Base-by-base conservation (phyloP, 2,113 vertebrate species). In the Stomatorhinus ivindoensis region DNA sequence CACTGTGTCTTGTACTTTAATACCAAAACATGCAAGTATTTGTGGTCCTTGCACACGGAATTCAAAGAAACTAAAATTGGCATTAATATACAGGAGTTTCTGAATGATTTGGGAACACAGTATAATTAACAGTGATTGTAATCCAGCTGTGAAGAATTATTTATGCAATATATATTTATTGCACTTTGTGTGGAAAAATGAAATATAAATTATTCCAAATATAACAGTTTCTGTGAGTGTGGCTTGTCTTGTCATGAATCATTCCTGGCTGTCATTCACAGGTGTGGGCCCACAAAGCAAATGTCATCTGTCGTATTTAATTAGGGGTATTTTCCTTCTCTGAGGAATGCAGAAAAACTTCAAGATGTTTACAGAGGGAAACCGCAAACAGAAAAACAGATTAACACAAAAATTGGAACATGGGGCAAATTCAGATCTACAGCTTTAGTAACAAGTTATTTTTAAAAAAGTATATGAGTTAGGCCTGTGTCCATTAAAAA, bases 131-230 rank as follows among this genome's bases (percentile, higher is more conserved):
- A 90, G 89, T 82, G 24, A 83, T 53, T 91, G 82, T 92, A 91
- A 90, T 88, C 88, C 89, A 90, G 89, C 31, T 90, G 87, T 91
- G 87, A 92, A 89, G 39, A 73, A 88, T 31, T 91, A 55, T 91
- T 73, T 92, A 91, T 83, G 87, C 76, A 53, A 9, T 90, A 90
- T 91, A 90, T 92, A 91, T 92, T 90, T 17, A 88, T 91, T 91
- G 89, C 90, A 91, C 90, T 93, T 93, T 93, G 94, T 93, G 91
- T 93, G 88, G 73, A 15, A 5, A 31, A 83, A 87, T 88, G 84
- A 90, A 93, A 91, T 88, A 87, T 90, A 89, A 91, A 48, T 86
- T 86, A 61, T 86, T n/a, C 42, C 27, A 47, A 83, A 50, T 48
- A 27, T 6, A 88, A 50, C 35, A 35, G 58, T 42, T 87, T 17